Percentiles rank a stretch among this genome's conserved stretches.
These are phyloP conservation scores for Syngnathus acus DNA, from an alignment of 2,797 vertebrate species.

Conservation along the genomic window DNA sequence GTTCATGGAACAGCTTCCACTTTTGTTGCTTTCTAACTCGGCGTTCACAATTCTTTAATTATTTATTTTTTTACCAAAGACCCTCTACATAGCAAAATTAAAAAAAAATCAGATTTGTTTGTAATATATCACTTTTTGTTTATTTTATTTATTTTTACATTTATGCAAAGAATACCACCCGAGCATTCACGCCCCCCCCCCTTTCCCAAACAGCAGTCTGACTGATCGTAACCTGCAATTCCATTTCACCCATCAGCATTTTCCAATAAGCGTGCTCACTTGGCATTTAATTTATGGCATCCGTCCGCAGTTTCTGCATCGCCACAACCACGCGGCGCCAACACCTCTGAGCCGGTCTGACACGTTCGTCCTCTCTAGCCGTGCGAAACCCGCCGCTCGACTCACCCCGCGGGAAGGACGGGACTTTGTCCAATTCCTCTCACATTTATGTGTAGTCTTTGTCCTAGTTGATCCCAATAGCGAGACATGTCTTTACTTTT, in stretches of 20 bases:
- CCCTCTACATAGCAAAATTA: too few relatives aligned
- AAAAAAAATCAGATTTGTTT: too few relatives aligned
- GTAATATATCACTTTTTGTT: too few relatives aligned
- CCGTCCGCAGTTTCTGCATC: background rate
- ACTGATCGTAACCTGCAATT: slow-evolving; percentile 67
- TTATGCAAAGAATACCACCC: background rate
- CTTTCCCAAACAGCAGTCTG: slow-evolving; percentile 35
- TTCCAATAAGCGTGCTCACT: slow-evolving; percentile 62
- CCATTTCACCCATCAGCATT: slow-evolving; percentile 67
- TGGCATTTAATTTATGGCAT: slow-evolving; percentile 66
- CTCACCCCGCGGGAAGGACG: background rate
- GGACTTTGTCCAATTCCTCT: slow-evolving; percentile 2
- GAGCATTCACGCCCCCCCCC: background rate
- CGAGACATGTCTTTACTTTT: background rate
- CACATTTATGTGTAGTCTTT: background rate
- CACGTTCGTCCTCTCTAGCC: background rate
- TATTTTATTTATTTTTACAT: too few relatives aligned
- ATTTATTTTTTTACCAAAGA: too few relatives aligned
- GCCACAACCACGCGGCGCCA: background rate
- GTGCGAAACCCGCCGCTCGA: background rate
- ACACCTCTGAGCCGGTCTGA: background rate
- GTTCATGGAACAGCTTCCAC: background rate
- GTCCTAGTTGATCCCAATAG: background rate
- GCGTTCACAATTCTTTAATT: too few relatives aligned
- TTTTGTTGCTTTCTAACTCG: background rate